These are phyloP conservation scores for Melieria omissa DNA, from an alignment of 2,888 invertebrate genomes.

Conservation along the genomic window DNA sequence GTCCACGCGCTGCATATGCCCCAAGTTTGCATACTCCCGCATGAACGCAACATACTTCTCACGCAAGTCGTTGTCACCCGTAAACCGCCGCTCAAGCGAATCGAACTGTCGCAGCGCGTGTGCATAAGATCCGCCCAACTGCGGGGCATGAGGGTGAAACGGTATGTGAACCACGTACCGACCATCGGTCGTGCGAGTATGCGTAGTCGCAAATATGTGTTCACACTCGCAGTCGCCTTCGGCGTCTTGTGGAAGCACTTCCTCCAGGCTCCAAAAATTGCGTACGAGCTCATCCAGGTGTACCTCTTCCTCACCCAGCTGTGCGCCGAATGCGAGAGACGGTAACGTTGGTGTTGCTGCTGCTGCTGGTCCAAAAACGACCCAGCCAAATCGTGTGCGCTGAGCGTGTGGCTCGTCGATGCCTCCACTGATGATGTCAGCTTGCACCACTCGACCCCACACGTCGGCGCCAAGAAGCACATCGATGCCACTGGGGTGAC, in stretches of 20 bases:
- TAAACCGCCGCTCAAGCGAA: not conserved
- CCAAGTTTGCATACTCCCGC: no score
- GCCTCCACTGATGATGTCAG: conserved; percentile 20
- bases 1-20: no score
- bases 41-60: no score
- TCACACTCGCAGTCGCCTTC: not conserved
- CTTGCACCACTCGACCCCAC: conserved; percentile 24
- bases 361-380: conserved; percentile 37
- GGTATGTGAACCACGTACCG: conserved; percentile 17
- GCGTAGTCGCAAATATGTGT: not conserved
- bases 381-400: conserved; percentile 34
- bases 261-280: conserved; percentile 38
- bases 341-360: not conserved
- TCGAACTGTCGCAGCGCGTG: conserved; percentile 5
- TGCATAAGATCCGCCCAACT: not conserved
- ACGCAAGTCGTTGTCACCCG: not conserved
- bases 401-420: conserved; percentile 29
- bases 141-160: conserved; percentile 1
- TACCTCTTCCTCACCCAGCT: not conserved
- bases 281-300: conserved; percentile 32
- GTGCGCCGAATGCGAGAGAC: not conserved
- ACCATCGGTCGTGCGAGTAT: conserved; percentile 6
- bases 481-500: conserved; percentile 41
- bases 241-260: not conserved
- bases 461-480: conserved; percentile 36